phyloP scores from a whole-genome alignment of 30 jellyfish, hydroid and myxozoan genomes.

The Cassiopea andromeda region DNA sequence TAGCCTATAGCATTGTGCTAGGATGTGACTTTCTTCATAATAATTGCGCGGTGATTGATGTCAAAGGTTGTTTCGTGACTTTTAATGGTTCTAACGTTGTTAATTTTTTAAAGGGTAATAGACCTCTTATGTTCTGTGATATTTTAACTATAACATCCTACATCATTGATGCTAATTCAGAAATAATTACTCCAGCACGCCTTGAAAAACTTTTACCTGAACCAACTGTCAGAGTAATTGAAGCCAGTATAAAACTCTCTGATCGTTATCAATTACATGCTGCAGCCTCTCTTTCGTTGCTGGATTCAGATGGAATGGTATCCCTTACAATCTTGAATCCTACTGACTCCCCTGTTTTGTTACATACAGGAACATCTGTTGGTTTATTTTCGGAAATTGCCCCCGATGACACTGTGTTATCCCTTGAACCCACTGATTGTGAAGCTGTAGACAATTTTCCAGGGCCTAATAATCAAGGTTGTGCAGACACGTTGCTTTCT shows the following conservation, averaged over 20 bases:
- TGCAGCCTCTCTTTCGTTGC: slow-evolving; percentile 9
- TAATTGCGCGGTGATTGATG: not conserved
- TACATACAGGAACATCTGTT: slow-evolving; percentile 13
- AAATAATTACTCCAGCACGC: slow-evolving; percentile 24
- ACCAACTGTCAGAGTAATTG: slow-evolving; percentile 11
- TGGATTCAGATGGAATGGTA: slow-evolving; percentile 11
- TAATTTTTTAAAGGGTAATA: not conserved
- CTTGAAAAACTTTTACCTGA: not conserved
- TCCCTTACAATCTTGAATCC: slow-evolving; percentile 18
- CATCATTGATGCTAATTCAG: slow-evolving; percentile 11
- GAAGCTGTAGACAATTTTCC: not conserved
- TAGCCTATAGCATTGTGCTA: slow-evolving; percentile 18
- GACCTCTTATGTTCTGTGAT: not conserved
- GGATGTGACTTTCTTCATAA: slow-evolving; percentile 43
- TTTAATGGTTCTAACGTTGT: not conserved
- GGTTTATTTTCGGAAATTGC: not conserved
- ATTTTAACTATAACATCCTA: not conserved
- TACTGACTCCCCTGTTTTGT: slow-evolving; percentile 11
- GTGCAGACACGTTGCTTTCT: not conserved
- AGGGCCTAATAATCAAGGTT: not conserved
- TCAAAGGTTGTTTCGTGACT: not conserved
- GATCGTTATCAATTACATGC: slow-evolving; percentile 16
- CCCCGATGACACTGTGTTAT: not conserved
- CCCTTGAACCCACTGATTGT: not conserved
- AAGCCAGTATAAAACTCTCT: slow-evolving; percentile 17